A percentile compares a stretch with the other conserved stretches of the same genome.
Evolutionary conservation across 92 coral and sea anemone species (phyloP).

Genomic region (Umimayanthus kanabou): DNA sequence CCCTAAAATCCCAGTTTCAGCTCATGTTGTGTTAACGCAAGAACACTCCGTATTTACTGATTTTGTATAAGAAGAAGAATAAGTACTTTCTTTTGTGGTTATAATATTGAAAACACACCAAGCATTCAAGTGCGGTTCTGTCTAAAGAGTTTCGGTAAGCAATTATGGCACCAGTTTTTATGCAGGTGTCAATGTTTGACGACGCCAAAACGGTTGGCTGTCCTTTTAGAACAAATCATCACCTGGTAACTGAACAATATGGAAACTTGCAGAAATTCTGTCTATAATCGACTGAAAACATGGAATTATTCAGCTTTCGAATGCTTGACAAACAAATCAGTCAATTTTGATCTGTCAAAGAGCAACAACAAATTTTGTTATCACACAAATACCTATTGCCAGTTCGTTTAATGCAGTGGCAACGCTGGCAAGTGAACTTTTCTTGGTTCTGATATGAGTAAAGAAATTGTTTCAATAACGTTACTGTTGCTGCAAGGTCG

Average conservation of each 20-base stretch:
- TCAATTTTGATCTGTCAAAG: too few relatives aligned
- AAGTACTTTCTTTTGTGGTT: neutral
- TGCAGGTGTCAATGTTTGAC: constrained; percentile 15
- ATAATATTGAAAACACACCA: neutral
- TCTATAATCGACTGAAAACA: neutral
- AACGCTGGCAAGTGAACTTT: too few relatives aligned
- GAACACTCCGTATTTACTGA: neutral
- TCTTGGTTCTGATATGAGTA: too few relatives aligned
- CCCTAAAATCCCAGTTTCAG: neutral
- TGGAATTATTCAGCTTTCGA: too few relatives aligned
- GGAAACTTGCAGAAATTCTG: neutral
- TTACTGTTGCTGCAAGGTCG: too few relatives aligned
- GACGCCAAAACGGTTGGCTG: neutral
- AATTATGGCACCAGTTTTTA: neutral
- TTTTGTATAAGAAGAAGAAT: neutral
- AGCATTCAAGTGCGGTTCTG: neutral
- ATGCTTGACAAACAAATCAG: too few relatives aligned
- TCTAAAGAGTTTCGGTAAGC: neutral
- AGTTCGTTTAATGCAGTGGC: too few relatives aligned
- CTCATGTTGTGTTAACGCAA: constrained; percentile 6
- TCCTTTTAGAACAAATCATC: neutral
- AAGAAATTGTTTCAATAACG: too few relatives aligned
- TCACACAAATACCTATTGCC: too few relatives aligned
- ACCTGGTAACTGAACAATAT: neutral
- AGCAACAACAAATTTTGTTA: too few relatives aligned